phyloP scores from a whole-genome alignment of 2,797 vertebrate genomes.

The Buphagus erythrorhynchus region DNA sequence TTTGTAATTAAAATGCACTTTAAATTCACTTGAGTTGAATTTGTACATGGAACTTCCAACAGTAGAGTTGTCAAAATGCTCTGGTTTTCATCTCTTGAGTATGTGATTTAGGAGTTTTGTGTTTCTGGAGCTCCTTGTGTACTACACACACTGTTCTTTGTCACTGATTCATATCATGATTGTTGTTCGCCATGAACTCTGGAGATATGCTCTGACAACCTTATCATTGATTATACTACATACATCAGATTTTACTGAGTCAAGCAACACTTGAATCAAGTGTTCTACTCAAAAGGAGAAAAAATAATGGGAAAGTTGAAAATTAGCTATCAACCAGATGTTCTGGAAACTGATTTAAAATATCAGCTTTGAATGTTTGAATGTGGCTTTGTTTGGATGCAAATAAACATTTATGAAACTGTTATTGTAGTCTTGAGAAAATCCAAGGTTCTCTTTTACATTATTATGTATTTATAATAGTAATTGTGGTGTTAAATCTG shows the following conservation, averaged over 20 bases:
- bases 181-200: not conserved
- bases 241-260: not conserved
- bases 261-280: not conserved
- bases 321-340: not conserved
- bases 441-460: not conserved
- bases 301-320: not conserved
- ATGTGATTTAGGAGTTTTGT: not conserved
- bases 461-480: not conserved
- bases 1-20: not conserved
- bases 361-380: not conserved
- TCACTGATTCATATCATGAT: not conserved
- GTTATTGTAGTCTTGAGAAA: constrained; percentile 30
- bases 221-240: not conserved
- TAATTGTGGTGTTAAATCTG: not conserved
- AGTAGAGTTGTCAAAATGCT: not conserved
- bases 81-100: not conserved
- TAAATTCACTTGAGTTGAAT: not conserved
- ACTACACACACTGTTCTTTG: not conserved
- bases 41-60: not conserved
- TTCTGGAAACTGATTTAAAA: not conserved
- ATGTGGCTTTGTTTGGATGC: not conserved
- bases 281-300: not conserved
- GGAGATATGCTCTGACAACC: not conserved
- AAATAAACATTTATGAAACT: constrained; percentile 63
- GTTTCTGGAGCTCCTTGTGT: not conserved